phyloP scores from a whole-genome alignment of 2,888 invertebrate species.

The Cremastinae sp. region DNA sequence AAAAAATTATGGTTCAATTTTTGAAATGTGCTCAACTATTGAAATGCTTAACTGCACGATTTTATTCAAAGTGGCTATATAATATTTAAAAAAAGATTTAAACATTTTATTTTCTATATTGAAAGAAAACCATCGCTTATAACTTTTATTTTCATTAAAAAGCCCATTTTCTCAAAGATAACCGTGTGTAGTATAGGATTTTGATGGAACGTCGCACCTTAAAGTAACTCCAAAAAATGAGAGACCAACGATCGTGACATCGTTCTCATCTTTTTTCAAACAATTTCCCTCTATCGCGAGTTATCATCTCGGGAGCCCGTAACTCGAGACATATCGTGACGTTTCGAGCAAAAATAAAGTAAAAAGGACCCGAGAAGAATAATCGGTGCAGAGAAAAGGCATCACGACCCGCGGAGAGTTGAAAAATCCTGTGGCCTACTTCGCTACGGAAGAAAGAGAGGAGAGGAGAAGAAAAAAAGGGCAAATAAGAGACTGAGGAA shows the following conservation, averaged over 20 bases:
- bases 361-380: background rate
- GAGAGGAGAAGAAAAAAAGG: background rate
- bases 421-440: slow-evolving; percentile 25
- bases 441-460: slow-evolving; percentile 6
- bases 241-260: slow-evolving; percentile 52
- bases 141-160: no score
- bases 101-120: no score
- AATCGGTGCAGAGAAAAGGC: slow-evolving; percentile 5
- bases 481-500: slow-evolving; percentile 8
- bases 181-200: no score
- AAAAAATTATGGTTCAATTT: no score
- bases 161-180: no score
- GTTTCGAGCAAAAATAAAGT: slow-evolving; percentile 49
- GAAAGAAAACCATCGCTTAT: no score
- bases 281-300: slow-evolving; percentile 34
- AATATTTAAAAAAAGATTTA: no score
- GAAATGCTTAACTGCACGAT: no score
- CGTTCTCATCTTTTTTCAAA: slow-evolving; percentile 42
- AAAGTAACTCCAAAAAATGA: no score
- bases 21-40: no score
- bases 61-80: no score
- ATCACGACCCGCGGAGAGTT: slow-evolving; percentile 33
- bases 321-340: slow-evolving; percentile 56
- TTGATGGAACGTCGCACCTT: no score
- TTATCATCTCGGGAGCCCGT: slow-evolving; percentile 51